Percentiles rank a stretch among this genome's conserved stretches.
phyloP scores from a whole-genome alignment of 2,888 invertebrate species.

The Pristionchus fissidentatus region DNA sequence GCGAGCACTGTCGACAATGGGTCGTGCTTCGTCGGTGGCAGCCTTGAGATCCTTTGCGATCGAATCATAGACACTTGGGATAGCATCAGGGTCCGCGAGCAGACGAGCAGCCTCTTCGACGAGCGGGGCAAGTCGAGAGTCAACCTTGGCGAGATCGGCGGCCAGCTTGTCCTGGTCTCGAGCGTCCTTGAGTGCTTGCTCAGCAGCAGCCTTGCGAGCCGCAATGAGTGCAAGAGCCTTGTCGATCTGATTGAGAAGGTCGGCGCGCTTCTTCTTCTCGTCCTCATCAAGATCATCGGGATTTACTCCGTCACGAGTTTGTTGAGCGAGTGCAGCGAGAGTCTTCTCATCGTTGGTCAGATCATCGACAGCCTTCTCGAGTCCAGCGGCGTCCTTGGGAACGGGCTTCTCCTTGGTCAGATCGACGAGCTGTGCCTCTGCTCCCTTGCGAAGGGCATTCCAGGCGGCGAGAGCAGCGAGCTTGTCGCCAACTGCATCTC shows the following conservation, averaged over 20 bases:
- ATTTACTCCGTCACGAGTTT: constrained; percentile 50
- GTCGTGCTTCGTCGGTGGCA: constrained; percentile 49
- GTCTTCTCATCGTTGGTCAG: constrained; percentile 45
- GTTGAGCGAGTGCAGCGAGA: constrained; percentile 17
- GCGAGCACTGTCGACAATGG: constrained; percentile 50
- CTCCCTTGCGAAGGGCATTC: constrained; percentile 60
- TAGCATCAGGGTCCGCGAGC: constrained; percentile 51
- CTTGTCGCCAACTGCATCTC: constrained; percentile 61
- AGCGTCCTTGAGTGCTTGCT: constrained; percentile 55
- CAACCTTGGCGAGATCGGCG: constrained; percentile 53
- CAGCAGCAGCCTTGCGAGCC: constrained; percentile 50
- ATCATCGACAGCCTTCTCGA: constrained; percentile 45
- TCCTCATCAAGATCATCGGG: constrained; percentile 56
- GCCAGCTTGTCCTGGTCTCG: constrained; percentile 57
- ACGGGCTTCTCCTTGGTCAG: constrained; percentile 43
- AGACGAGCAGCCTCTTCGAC: constrained; percentile 57
- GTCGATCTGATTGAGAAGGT: constrained; percentile 57
- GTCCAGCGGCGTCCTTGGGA: constrained; percentile 44
- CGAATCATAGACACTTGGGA: constrained; percentile 43
- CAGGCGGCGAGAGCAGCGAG: constrained; percentile 62
- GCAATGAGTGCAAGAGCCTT: constrained; percentile 49
- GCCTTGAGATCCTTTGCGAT: constrained; percentile 49
- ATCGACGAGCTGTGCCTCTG: constrained; percentile 56
- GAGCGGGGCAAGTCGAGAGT: constrained; percentile 55
- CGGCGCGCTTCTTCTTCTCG: constrained; percentile 56